phyloP scores from a whole-genome alignment of 2,113 vertebrate genomes.

The Hippocampus guttulatus region DNA sequence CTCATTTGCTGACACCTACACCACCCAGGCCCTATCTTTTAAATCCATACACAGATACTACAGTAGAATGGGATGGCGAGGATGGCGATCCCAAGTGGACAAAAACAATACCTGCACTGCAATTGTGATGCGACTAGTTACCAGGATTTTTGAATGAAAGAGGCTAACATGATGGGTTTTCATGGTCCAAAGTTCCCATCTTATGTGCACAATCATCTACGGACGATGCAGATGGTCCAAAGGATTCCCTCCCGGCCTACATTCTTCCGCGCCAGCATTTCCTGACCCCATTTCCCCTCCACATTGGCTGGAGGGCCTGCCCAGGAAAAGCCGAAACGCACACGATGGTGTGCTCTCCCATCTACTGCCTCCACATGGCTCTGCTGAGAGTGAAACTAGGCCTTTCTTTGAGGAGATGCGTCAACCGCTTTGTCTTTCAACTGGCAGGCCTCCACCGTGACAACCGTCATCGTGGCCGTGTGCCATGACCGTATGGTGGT shows the following conservation, averaged over 20 bases:
- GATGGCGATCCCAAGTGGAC: too few relatives aligned
- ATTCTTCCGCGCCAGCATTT: conserved; percentile 23
- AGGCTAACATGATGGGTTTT: background rate
- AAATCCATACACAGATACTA: too few relatives aligned
- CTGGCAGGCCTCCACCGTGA: background rate
- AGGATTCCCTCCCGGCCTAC: conserved; percentile 41
- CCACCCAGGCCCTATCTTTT: too few relatives aligned
- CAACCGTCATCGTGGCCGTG: conserved; percentile 5
- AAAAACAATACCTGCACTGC: too few relatives aligned
- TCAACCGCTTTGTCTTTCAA: background rate
- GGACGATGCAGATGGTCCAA: conserved; percentile 16
- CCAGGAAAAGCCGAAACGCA: conserved; percentile 36
- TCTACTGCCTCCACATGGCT: background rate
- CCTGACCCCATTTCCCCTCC: conserved; percentile 58
- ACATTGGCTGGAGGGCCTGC: conserved; percentile 46
- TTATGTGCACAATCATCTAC: background rate
- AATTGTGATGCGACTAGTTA: background rate
- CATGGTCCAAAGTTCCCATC: background rate
- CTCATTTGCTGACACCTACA: too few relatives aligned
- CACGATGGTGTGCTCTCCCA: conserved; percentile 7
- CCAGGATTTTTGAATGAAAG: background rate
- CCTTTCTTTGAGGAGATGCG: background rate
- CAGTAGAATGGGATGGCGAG: too few relatives aligned
- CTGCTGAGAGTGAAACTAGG: background rate
- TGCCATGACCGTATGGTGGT: conserved; percentile 11